phyloP scores from a whole-genome alignment of 2,888 invertebrate genomes.

The Dynastes maya region DNA sequence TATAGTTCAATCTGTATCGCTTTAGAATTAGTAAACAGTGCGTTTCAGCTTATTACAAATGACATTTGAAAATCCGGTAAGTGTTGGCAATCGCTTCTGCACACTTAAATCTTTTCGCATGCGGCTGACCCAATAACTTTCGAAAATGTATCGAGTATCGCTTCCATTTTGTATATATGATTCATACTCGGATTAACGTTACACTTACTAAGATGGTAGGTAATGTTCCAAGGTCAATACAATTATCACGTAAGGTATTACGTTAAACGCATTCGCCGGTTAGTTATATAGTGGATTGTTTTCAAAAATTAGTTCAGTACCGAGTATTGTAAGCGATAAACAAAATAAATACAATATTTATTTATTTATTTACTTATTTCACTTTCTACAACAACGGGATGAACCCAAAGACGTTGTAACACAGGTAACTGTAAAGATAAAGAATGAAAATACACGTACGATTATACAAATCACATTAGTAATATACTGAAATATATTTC shows the following conservation, averaged over 20 bases:
- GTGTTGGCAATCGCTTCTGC: background rate
- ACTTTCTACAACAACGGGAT: too few species aligned
- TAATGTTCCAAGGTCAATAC: background rate
- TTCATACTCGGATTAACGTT: background rate
- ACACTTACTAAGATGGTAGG: background rate
- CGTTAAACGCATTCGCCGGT: background rate
- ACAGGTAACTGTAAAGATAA: too few species aligned
- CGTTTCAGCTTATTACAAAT: background rate
- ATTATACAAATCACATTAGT: too few species aligned
- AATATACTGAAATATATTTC: too few species aligned
- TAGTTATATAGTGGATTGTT: background rate
- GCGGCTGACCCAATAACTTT: background rate
- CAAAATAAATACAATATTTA: too few species aligned
- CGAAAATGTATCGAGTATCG: background rate
- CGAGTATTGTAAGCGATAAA: too few species aligned
- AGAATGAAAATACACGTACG: too few species aligned
- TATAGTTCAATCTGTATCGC: background rate
- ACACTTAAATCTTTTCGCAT: background rate
- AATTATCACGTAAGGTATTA: background rate
- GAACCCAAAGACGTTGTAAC: too few species aligned
- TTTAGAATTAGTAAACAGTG: background rate
- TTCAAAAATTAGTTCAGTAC: background rate
- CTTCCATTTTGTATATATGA: background rate
- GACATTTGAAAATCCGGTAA: slow-evolving; percentile 5
- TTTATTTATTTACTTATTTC: too few species aligned